A percentile compares a stretch with the other conserved stretches of the same genome.
These are phyloP conservation scores for Onchidella celtica DNA, from an alignment of 2,888 invertebrate species.

Conservation along the genomic window DNA sequence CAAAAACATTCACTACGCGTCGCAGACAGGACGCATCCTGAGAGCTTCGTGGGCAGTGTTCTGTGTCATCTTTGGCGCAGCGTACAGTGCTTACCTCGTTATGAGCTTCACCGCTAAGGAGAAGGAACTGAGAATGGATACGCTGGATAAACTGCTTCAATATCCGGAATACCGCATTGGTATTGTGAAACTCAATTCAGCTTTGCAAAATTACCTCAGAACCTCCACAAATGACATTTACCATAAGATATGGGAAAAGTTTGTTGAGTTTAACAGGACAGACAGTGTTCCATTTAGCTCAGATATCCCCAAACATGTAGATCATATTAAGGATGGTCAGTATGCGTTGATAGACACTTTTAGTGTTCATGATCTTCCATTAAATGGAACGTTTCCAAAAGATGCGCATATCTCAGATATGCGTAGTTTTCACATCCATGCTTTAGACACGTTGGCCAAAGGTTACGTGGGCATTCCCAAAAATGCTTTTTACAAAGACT, in stretches of 20 bases:
- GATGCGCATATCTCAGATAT: not conserved
- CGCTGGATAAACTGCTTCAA: not conserved
- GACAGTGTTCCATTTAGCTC: not conserved
- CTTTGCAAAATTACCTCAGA: not conserved
- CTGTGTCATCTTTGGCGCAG: not conserved
- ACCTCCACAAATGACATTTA: not conserved
- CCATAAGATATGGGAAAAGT: not conserved
- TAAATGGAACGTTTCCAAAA: too few species aligned
- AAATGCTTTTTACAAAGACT: not conserved
- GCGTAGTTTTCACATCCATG: not conserved
- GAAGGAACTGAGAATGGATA: not conserved
- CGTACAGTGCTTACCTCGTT: too few species aligned
- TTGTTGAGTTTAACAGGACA: not conserved
- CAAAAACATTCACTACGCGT: not conserved
- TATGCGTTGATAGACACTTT: not conserved
- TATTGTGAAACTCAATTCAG: not conserved
- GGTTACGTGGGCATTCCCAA: not conserved
- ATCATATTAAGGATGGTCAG: not conserved
- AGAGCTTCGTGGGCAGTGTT: constrained; percentile 7
- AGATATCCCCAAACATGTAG: not conserved
- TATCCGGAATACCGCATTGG: not conserved
- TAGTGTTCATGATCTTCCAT: not conserved
- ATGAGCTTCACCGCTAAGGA: constrained; percentile 12
- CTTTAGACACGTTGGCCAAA: not conserved
- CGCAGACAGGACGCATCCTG: not conserved